Conservation (phyloP, 2,797 vertebrate genomes). For the Ptychobarbus kaznakovi region DNA sequence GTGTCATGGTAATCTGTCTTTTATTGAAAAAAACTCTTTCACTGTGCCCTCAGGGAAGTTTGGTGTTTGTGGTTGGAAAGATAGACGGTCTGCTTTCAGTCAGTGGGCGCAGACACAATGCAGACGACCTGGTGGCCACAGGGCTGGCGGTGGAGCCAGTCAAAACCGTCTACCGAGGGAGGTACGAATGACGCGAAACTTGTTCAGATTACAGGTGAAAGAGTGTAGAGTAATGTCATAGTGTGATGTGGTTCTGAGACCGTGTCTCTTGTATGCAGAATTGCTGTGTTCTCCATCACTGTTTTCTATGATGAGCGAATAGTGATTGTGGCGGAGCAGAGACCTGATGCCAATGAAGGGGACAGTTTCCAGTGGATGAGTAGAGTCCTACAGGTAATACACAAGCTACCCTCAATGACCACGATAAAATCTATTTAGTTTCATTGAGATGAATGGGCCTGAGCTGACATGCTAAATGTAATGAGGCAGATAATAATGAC, state of each 20-base stretch:
- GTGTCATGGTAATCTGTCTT: neutral
- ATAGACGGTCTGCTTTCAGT: constrained; percentile 92
- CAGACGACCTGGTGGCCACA: constrained; percentile 95
- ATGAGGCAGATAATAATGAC: constrained; percentile 23
- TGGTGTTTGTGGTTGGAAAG: constrained; percentile 97
- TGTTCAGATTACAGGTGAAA: neutral
- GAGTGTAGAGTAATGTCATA: neutral
- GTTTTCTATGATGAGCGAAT: constrained; percentile 98
- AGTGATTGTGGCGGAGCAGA: constrained; percentile 95
- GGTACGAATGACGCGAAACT: constrained; percentile 74
- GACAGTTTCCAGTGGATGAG: constrained; percentile 99
- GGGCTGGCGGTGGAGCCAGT: constrained; percentile 95
- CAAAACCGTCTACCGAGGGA: constrained; percentile 96
- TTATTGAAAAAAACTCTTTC: neutral
- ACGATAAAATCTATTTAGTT: neutral
- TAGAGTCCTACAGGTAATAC: constrained; percentile 87
- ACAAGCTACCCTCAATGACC: neutral
- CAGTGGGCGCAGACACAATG: constrained; percentile 92
- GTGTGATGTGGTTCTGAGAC: constrained; percentile 5
- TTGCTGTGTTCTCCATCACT: constrained; percentile 94
- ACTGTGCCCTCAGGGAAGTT: constrained; percentile 83
- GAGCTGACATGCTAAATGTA: neutral
- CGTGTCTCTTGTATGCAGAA: constrained; percentile 74
- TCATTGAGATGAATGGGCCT: neutral
- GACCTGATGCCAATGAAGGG: constrained; percentile 94